Evolutionary conservation across 2,113 vertebrate genomes (phyloP).

Genomic region (Semnornis frantzii): DNA sequence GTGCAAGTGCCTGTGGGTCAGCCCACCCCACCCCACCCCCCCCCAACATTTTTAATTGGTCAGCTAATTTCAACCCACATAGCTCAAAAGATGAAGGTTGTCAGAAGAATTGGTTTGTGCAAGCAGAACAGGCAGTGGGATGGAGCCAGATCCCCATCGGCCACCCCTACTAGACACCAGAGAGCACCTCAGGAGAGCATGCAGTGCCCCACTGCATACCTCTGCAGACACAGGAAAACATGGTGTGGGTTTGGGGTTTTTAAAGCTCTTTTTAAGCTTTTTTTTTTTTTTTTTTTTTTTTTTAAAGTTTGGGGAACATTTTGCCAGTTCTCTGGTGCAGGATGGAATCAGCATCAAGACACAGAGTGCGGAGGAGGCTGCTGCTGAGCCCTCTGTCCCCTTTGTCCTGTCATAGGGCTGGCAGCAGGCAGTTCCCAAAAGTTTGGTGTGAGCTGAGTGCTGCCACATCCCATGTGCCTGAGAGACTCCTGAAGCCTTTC

Average conservation of each 20-base stretch:
- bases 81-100: too few relatives aligned
- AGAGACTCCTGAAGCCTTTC: not conserved
- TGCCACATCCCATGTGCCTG: not conserved
- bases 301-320: not conserved
- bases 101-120: not conserved
- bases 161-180: not conserved
- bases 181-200: not conserved
- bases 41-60: fast-evolving
- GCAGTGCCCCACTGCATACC: not conserved
- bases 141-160: not conserved
- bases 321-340: not conserved
- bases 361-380: not conserved
- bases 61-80: not conserved
- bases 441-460: not conserved
- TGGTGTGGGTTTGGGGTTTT: not conserved
- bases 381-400: not conserved
- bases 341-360: not conserved
- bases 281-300: too few relatives aligned
- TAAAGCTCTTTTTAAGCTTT: not conserved
- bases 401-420: not conserved
- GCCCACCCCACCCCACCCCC: too few relatives aligned
- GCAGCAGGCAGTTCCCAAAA: not conserved
- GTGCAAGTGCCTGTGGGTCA: not conserved
- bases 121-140: not conserved
- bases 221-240: not conserved